Evolutionary conservation across 2,113 vertebrate species (phyloP).

Genomic region (Castor canadensis): DNA sequence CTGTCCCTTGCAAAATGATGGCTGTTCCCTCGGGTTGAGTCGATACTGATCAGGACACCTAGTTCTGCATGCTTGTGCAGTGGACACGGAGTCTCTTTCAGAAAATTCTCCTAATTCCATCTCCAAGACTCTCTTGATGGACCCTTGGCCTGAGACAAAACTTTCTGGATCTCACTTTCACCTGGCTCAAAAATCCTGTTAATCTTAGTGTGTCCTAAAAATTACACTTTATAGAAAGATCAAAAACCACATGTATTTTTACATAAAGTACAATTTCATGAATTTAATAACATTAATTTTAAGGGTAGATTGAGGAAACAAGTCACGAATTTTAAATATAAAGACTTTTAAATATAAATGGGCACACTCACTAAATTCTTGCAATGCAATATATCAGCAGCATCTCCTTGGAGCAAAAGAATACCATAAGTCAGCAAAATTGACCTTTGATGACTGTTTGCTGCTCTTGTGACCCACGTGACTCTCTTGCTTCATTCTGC

Average conservation of each 20-base stretch:
- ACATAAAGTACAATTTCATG: not conserved
- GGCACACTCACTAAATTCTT: not conserved
- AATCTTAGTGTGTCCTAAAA: conserved; percentile 56
- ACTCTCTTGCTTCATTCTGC: not conserved
- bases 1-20: conserved; percentile 68
- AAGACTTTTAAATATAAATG: not conserved
- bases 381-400: too few species aligned
- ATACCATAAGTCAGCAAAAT: not conserved
- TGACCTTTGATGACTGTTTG: not conserved
- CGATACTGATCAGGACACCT: conserved; percentile 78
- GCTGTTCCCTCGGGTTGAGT: conserved; percentile 76
- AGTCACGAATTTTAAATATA: not conserved
- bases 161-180: not conserved
- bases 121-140: conserved; percentile 58
- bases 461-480: too few species aligned
- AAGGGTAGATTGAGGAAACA: not conserved
- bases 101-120: conserved; percentile 59
- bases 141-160: conserved; percentile 57
- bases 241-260: not conserved
- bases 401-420: not conserved
- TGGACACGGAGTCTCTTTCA: conserved; percentile 61
- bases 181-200: not conserved
- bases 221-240: not conserved
- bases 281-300: not conserved
- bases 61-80: too few species aligned